Evolutionary conservation across 2,113 vertebrate genomes (phyloP).

Genomic region (Toxostoma redivivum): DNA sequence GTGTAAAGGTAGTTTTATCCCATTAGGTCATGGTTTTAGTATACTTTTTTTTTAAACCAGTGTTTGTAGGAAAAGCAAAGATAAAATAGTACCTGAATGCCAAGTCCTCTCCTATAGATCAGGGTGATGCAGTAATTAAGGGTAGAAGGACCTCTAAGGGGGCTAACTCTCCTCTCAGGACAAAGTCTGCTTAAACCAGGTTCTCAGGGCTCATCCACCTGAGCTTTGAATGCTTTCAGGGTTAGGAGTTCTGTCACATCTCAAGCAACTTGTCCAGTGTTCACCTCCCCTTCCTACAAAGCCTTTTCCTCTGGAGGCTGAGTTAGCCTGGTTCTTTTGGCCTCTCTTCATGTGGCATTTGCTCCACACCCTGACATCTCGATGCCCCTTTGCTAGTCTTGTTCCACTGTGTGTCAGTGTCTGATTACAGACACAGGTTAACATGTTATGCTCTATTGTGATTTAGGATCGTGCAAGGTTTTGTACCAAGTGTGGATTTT

Average conservation of each 20-base stretch:
- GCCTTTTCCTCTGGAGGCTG: not conserved
- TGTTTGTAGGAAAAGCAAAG: not conserved
- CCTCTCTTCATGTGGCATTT: accelerated
- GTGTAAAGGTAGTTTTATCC: not conserved
- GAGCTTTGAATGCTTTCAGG: not conserved
- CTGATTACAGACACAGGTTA: not conserved
- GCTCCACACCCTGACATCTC: not conserved
- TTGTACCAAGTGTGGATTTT: not conserved
- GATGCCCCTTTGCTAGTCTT: not conserved
- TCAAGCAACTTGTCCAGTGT: not conserved
- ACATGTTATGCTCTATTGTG: not conserved
- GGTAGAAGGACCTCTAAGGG: not conserved
- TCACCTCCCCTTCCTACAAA: not conserved
- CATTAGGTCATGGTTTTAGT: not conserved
- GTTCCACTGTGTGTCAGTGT: not conserved
- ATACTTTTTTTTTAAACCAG: not conserved
- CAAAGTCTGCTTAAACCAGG: not conserved
- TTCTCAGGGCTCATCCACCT: not conserved
- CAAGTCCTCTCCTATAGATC: not conserved
- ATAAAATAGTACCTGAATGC: not conserved
- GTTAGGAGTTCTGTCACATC: accelerated
- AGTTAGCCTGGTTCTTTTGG: not conserved
- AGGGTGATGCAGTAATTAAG: not conserved
- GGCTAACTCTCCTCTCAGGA: not conserved
- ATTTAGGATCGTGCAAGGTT: not conserved